phyloP scores from a whole-genome alignment of 2,797 vertebrate genomes.

The Poeciliopsis infans region DNA sequence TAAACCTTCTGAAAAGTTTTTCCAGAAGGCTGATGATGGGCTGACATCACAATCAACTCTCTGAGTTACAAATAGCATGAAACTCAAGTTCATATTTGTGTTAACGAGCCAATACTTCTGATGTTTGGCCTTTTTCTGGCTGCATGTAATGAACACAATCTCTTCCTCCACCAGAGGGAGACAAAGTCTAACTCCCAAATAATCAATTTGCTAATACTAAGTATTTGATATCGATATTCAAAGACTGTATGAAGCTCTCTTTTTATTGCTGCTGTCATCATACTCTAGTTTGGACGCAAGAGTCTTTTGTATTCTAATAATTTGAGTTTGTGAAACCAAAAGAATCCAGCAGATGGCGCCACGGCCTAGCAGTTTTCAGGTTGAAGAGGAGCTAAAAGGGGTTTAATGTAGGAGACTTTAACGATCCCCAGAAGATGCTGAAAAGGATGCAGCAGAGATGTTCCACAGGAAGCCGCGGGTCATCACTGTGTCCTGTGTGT shows the following conservation, averaged over 20 bases:
- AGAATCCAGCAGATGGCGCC: slow-evolving; percentile 40
- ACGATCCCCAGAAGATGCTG: background rate
- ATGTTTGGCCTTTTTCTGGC: background rate
- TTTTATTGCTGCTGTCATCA: background rate
- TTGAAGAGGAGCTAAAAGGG: background rate
- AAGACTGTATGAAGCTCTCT: background rate
- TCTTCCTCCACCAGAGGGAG: slow-evolving; percentile 41
- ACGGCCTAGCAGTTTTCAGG: background rate
- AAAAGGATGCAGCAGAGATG: slow-evolving; percentile 14
- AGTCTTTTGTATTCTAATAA: background rate
- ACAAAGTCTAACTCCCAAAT: slow-evolving; percentile 29
- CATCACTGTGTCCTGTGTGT: background rate
- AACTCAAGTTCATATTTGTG: background rate
- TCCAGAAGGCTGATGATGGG: background rate
- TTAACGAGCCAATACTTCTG: background rate
- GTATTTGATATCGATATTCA: background rate
- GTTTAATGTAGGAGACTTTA: background rate
- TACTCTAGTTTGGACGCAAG: background rate
- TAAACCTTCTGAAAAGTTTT: no score
- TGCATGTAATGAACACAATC: background rate
- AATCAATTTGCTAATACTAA: no score
- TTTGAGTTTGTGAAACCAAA: background rate
- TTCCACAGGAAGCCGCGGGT: slow-evolving; percentile 62
- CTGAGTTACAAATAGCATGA: background rate
- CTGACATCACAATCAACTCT: background rate